Evolutionary conservation across 2,888 invertebrate genomes (phyloP).

Genomic region (Dromius quadrimaculatus): DNA sequence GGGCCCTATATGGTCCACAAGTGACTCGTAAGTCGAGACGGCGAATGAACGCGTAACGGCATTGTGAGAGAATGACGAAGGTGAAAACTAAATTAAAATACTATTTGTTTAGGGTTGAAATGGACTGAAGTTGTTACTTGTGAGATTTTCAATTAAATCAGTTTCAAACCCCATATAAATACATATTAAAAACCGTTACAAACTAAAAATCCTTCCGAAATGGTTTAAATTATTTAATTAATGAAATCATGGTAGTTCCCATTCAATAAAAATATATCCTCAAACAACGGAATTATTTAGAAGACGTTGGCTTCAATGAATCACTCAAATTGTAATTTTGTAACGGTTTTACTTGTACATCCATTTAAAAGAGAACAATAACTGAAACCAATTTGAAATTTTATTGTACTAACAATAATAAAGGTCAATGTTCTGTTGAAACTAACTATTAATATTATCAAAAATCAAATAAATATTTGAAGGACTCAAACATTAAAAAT

Average conservation of each 20-base stretch:
- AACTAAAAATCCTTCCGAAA: too few relatives aligned
- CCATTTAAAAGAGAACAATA: slow-evolving; percentile 33
- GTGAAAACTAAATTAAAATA: too few relatives aligned
- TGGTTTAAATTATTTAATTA: too few relatives aligned
- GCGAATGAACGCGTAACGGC: slow-evolving; percentile 8
- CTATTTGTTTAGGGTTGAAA: too few relatives aligned
- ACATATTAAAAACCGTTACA: too few relatives aligned
- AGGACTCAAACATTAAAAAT: not conserved
- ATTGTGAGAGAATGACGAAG: too few relatives aligned
- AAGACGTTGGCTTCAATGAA: not conserved
- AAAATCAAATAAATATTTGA: not conserved
- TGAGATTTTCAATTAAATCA: too few relatives aligned
- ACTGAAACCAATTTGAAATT: slow-evolving; percentile 20
- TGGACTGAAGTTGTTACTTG: too few relatives aligned
- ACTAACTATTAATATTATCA: slow-evolving; percentile 4
- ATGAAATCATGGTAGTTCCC: too few relatives aligned
- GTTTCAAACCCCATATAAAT: too few relatives aligned
- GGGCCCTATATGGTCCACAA: slow-evolving; percentile 27
- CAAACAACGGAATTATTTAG: not conserved
- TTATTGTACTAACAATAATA: slow-evolving; percentile 7
- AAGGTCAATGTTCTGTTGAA: slow-evolving; percentile 18
- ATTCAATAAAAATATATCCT: not conserved
- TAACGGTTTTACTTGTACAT: slow-evolving; percentile 24
- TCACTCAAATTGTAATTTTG: slow-evolving; percentile 25
- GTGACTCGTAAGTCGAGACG: not conserved